These are phyloP conservation scores for Nannospalax galili DNA, from an alignment of 2,113 vertebrate genomes.

Conservation along the genomic window DNA sequence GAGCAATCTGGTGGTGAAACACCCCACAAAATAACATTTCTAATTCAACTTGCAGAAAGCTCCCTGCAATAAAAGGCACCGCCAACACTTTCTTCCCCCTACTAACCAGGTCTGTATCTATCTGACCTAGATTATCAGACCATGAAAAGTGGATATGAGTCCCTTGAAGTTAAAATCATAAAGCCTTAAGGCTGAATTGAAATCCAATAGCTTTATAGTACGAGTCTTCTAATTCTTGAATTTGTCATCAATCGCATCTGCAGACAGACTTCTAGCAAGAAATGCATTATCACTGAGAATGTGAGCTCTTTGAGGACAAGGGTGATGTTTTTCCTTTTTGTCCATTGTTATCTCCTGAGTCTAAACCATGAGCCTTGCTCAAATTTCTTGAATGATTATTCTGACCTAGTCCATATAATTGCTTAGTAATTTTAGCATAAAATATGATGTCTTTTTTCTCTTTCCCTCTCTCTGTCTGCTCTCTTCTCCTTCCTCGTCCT, in stretches of 20 bases:
- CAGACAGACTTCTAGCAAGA: background rate
- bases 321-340: background rate
- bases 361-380: background rate
- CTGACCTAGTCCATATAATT: background rate
- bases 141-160: slow-evolving; percentile 44
- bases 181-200: slow-evolving; percentile 1
- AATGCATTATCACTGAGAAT: background rate
- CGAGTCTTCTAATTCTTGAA: slow-evolving; percentile 1
- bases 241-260: background rate
- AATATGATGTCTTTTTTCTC: background rate
- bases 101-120: slow-evolving; percentile 2
- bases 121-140: slow-evolving; percentile 73
- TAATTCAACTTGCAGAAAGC: slow-evolving; percentile 54
- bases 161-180: slow-evolving; percentile 46
- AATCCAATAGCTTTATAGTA: slow-evolving; percentile 3
- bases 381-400: slow-evolving; percentile 10
- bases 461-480: background rate
- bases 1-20: slow-evolving; percentile 55
- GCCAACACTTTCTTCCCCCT: background rate
- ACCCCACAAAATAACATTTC: slow-evolving; percentile 61
- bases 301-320: background rate
- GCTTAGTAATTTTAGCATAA: background rate
- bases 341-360: background rate
- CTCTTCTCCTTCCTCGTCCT: background rate
- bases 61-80: slow-evolving; percentile 61